These are phyloP conservation scores for Mareca strepera DNA, from an alignment of 2,797 vertebrate genomes.

Conservation along the genomic window DNA sequence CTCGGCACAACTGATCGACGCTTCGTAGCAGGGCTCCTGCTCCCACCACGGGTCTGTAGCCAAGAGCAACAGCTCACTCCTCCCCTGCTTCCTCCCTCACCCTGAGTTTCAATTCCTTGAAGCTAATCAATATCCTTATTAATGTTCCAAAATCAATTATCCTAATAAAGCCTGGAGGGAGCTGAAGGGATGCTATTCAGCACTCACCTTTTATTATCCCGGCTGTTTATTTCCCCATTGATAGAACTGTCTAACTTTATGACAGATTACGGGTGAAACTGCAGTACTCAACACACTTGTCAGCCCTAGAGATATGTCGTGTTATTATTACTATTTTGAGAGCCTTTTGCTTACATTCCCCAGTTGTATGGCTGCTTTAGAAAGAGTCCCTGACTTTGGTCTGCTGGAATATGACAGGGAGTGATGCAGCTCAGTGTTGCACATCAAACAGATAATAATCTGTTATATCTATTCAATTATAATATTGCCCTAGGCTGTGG, in stretches of 20 bases:
- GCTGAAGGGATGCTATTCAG: constrained; percentile 58
- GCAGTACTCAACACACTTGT: constrained; percentile 59
- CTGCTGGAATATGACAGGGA: constrained; percentile 4
- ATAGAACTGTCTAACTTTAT: constrained; percentile 70
- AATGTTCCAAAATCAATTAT: constrained; percentile 74
- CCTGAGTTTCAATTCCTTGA: constrained; percentile 43
- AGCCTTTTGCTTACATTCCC: constrained; percentile 48
- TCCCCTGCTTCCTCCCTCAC: background rate
- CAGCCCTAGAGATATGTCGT: constrained; percentile 54
- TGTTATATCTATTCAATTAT: constrained; percentile 59
- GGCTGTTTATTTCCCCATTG: constrained; percentile 68
- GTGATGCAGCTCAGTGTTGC: background rate
- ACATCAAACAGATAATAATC: constrained; percentile 51
- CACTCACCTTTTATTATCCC: constrained; percentile 64
- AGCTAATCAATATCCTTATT: constrained; percentile 71
- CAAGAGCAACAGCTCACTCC: constrained; percentile 4
- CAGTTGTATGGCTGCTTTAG: background rate
- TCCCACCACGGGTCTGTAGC: background rate
- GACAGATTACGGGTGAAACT: constrained; percentile 67
- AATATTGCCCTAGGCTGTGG: constrained; percentile 50
- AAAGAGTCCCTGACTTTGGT: background rate
- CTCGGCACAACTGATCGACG: background rate
- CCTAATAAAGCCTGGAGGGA: constrained; percentile 71
- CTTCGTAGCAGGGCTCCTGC: background rate
- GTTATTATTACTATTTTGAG: constrained; percentile 59